Percentiles rank a stretch among this genome's conserved stretches.
phyloP scores from a whole-genome alignment of 2,888 invertebrate genomes.

The Lepetodrilus schrolli region DNA sequence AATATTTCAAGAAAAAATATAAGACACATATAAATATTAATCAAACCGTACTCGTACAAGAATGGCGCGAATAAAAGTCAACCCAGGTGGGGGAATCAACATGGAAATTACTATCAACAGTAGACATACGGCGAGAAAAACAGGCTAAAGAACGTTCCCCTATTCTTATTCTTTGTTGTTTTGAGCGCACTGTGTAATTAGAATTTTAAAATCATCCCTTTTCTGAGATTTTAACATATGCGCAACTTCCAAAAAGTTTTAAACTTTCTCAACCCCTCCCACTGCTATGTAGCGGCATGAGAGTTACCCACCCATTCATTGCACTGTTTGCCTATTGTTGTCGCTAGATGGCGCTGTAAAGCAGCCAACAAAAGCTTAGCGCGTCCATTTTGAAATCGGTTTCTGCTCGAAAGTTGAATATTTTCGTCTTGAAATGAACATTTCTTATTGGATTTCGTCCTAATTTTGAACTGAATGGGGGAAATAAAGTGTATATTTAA shows the following conservation, averaged over 20 bases:
- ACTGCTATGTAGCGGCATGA: conserved; percentile 43
- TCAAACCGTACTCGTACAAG: conserved; percentile 49
- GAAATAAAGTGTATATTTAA: background rate
- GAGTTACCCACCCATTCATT: conserved; percentile 67
- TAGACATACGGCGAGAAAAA: conserved; percentile 16
- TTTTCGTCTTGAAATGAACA: background rate
- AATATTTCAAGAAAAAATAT: conserved; percentile 44
- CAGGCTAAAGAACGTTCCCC: conserved; percentile 3
- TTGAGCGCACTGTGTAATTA: conserved; percentile 33
- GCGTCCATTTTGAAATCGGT: conserved; percentile 52
- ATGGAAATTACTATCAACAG: conserved; percentile 32
- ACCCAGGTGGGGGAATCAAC: conserved; percentile 19
- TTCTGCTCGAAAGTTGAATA: background rate
- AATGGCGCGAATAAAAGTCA: conserved; percentile 17
- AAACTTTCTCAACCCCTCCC: conserved; percentile 40
- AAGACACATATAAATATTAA: conserved; percentile 66
- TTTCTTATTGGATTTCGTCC: background rate
- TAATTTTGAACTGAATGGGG: background rate
- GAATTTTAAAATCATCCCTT: conserved; percentile 31
- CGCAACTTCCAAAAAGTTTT: conserved; percentile 29
- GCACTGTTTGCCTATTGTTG: conserved; percentile 57
- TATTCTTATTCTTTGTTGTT: conserved; percentile 35
- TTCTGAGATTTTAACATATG: conserved; percentile 16
- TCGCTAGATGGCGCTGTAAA: conserved; percentile 66
- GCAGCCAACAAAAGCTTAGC: conserved; percentile 57